A percentile compares a stretch with the other conserved stretches of the same genome.
phyloP scores from a whole-genome alignment of 1,140 invertebrate genomes.

The Pseudoatta argentina region DNA sequence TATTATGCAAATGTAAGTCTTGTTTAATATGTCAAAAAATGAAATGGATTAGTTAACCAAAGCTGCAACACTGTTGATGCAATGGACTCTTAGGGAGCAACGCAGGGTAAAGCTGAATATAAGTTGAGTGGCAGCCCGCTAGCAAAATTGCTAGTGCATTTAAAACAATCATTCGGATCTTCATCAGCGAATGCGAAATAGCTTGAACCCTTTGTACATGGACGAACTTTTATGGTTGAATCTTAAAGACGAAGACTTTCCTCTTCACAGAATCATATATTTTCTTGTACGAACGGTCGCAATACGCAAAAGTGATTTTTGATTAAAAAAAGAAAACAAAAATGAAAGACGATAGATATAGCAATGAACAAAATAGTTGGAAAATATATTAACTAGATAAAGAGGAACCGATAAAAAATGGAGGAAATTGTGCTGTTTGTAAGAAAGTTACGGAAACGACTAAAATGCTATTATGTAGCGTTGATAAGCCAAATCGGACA shows the following conservation, averaged over 20 bases:
- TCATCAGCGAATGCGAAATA: conserved; percentile 41
- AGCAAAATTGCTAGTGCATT: conserved; percentile 69
- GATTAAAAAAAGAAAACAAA: not conserved
- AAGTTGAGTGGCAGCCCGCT: conserved; percentile 60
- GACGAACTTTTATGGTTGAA: conserved; percentile 27
- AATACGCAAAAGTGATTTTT: conserved; percentile 27
- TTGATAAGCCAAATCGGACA: conserved; percentile 41
- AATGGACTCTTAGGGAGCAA: conserved; percentile 37
- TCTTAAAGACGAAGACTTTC: conserved; percentile 36
- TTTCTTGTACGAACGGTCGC: conserved; percentile 42
- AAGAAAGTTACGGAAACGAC: conserved; percentile 15
- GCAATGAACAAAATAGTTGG: conserved; percentile 8
- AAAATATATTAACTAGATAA: conserved; percentile 23
- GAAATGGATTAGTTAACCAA: conserved; percentile 50
- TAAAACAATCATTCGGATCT: conserved; percentile 52
- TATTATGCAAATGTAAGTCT: not conserved
- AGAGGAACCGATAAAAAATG: not conserved
- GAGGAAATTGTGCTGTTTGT: conserved; percentile 12
- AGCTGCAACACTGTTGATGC: conserved; percentile 48
- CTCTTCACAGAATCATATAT: conserved; percentile 47
- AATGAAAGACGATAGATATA: conserved; percentile 6
- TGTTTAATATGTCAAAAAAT: not conserved
- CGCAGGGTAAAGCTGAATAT: conserved; percentile 44
- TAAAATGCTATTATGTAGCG: conserved; percentile 31
- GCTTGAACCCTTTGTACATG: conserved; percentile 45